phyloP scores from a whole-genome alignment of 2,113 vertebrate species.

The Heliornis fulica region DNA sequence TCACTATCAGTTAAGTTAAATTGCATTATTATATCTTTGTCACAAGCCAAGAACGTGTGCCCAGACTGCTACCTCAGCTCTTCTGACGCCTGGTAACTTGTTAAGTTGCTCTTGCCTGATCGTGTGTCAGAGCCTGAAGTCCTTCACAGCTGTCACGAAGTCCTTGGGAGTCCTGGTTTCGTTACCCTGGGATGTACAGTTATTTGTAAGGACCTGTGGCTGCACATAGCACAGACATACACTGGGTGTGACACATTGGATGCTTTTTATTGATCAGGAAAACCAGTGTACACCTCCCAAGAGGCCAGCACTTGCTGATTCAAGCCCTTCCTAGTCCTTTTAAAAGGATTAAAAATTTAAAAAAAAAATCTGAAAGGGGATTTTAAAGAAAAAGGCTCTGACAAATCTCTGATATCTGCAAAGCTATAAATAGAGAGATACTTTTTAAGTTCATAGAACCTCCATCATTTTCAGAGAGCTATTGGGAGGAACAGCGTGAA shows the following conservation, averaged over 20 bases:
- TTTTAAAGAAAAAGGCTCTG: not conserved
- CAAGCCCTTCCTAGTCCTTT: not conserved
- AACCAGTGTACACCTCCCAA: not conserved
- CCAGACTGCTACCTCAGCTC: slow-evolving; percentile 54
- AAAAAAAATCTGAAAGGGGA: not conserved
- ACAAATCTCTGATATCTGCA: not conserved
- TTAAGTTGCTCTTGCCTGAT: slow-evolving; percentile 2
- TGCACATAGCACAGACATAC: not conserved
- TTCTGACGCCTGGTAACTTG: slow-evolving; percentile 38
- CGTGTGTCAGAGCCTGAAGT: slow-evolving; percentile 19
- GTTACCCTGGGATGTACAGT: not conserved
- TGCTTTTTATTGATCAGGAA: not conserved
- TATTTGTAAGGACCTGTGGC: not conserved
- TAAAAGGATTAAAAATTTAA: not conserved
- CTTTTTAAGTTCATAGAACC: not conserved
- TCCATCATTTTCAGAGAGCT: not conserved
- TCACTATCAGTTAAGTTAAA: slow-evolving; percentile 57
- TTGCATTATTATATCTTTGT: slow-evolving; percentile 53
- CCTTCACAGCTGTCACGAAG: slow-evolving; percentile 32
- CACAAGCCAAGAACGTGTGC: not conserved
- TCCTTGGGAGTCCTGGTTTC: slow-evolving; percentile 12
- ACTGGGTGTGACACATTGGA: not conserved
- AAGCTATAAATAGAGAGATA: slow-evolving; percentile 9
- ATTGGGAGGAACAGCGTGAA: not conserved
- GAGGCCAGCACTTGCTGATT: not conserved